A percentile compares a stretch with the other conserved stretches of the same genome.
These are phyloP conservation scores for Conopomorpha cramerella DNA, from an alignment of 1,140 invertebrate species.

Conservation along the genomic window DNA sequence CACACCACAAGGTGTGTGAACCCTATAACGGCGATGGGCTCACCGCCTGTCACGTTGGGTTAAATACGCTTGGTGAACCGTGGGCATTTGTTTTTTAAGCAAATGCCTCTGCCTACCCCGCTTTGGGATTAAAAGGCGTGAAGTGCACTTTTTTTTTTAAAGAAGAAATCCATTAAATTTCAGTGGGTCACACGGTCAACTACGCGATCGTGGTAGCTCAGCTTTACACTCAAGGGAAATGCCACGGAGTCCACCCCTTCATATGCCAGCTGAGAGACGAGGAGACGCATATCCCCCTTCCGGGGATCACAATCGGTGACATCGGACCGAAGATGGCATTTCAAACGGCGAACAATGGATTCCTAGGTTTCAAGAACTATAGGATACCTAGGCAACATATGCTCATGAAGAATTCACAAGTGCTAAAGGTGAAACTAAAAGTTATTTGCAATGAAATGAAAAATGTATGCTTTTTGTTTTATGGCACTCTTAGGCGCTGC, in stretches of 20 bases:
- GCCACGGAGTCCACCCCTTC: constrained; percentile 89
- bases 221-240: constrained; percentile 79
- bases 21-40: too few relatives aligned
- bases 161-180: constrained; percentile 21
- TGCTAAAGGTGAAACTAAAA: constrained; percentile 69
- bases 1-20: too few relatives aligned
- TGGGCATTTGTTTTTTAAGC: too few relatives aligned
- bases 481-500: too few relatives aligned
- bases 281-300: constrained; percentile 83
- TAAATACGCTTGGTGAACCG: too few relatives aligned
- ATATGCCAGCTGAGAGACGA: constrained; percentile 88
- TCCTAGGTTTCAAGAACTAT: constrained; percentile 82
- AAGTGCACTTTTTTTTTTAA: too few relatives aligned
- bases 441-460: too few relatives aligned
- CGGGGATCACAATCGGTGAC: constrained; percentile 89
- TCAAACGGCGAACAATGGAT: constrained; percentile 90
- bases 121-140: too few relatives aligned
- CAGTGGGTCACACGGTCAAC: constrained; percentile 91
- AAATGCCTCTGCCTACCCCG: too few relatives aligned
- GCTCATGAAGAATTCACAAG: constrained; percentile 92
- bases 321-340: constrained; percentile 92
- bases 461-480: too few relatives aligned
- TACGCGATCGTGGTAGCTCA: constrained; percentile 88
- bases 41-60: too few relatives aligned
- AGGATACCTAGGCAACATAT: constrained; percentile 85